These are phyloP conservation scores for Rhizomys pruinosus DNA, from an alignment of 2,113 vertebrate species.

Conservation along the genomic window DNA sequence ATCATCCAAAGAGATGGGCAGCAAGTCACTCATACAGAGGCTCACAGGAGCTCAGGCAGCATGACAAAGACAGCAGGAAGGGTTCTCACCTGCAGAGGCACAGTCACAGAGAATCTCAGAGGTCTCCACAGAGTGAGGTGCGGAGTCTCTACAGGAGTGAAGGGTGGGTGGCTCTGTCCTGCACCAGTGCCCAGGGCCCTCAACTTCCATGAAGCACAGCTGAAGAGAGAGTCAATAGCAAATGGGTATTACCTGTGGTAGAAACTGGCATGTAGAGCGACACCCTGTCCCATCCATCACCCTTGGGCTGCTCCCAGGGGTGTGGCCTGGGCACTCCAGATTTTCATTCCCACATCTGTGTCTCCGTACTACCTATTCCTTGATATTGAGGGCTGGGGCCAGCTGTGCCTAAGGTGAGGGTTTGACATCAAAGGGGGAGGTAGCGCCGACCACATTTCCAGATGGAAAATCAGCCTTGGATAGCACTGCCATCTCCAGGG, in stretches of 20 bases:
- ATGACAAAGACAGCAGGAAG: too few species aligned
- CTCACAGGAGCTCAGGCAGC: background rate
- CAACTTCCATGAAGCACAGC: too few species aligned
- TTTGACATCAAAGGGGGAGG: accelerated
- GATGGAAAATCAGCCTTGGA: background rate
- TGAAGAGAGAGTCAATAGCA: too few species aligned
- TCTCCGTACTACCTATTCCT: background rate
- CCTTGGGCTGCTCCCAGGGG: background rate
- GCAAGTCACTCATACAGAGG: background rate
- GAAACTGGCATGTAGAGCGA: accelerated
- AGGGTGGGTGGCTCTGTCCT: background rate
- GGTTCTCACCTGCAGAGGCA: background rate
- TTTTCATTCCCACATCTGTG: accelerated
- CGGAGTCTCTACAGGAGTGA: background rate
- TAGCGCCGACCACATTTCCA: accelerated
- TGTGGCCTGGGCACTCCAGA: background rate
- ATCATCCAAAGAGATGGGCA: background rate
- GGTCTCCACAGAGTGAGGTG: background rate
- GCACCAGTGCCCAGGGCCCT: too few species aligned
- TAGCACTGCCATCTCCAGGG: accelerated
- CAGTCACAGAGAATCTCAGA: background rate
- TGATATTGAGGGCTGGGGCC: background rate
- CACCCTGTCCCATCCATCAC: background rate
- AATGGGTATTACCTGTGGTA: accelerated
- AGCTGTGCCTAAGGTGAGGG: accelerated